Evolutionary conservation across 2,113 vertebrate genomes (phyloP), one percentile per base, ranked within the genome.

Genomic region (Gambusia holbrooki): DNA sequence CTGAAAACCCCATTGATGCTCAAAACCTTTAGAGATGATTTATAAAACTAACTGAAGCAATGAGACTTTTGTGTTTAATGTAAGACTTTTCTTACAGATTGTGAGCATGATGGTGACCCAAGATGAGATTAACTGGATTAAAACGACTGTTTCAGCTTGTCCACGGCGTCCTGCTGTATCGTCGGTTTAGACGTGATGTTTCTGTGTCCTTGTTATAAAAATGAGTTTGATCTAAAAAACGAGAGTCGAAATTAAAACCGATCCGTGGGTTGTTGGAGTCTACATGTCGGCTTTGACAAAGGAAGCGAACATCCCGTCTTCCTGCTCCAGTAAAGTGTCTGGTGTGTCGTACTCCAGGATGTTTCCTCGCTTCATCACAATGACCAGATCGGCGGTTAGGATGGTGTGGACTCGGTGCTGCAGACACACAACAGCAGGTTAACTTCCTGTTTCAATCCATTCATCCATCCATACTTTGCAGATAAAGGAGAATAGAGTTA

Each of bases 401-500:
- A 99, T 99, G 84, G 98, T 99, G 92, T 99, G 97, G 77, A 99
- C 98, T 0, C 98, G 97, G 84, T 99, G 98, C 98, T 99, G 94
- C 8, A 71, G 68, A 82, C 66, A 88, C 67, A 81, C 37, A 78
- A 58, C n/a, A 77, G 62, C 33, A 9, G 33, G 33, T 9, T 35
- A 35, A 8, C 33, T 35, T 35, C 33, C 33, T 9, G 35, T 11
- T 37, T 37, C 35, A 37, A 37, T 11, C 35, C 32, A 33, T 33
- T 33, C 1, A 33, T 33, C 32, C 32, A 33, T 37, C 35, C 2
- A 11, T 37, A 11, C 35, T 37, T 37, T 37, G 35, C 35, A 37
- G 35, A 37, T 11, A 37, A 37, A 37, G 35, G 1, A 37, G 35
- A 37, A 37, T 3, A 2, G 35, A 37, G 35, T 37, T 37, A 37